These are phyloP conservation scores for Tachystola acroxantha DNA, from an alignment of 2,888 invertebrate genomes.

Conservation along the genomic window DNA sequence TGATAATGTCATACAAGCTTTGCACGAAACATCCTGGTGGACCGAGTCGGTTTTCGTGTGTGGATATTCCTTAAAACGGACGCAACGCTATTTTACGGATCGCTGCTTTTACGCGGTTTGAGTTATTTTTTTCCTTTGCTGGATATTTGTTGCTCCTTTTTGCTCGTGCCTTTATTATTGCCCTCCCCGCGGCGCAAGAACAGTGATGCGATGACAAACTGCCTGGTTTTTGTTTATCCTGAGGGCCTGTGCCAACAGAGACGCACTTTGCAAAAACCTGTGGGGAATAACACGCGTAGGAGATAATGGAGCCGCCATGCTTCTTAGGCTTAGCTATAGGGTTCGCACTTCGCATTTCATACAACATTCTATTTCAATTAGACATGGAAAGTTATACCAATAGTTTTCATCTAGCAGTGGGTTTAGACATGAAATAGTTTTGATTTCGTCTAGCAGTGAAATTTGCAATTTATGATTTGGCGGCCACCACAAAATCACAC, in stretches of 20 bases:
- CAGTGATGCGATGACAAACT: background rate
- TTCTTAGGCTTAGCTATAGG: too few relatives aligned
- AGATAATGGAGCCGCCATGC: too few relatives aligned
- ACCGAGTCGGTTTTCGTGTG: constrained; percentile 5
- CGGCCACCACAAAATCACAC: too few relatives aligned
- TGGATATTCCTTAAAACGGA: constrained; percentile 32
- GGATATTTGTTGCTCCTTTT: constrained; percentile 4
- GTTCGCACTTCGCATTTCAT: too few relatives aligned
- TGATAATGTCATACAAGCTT: background rate
- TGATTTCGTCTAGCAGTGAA: too few relatives aligned
- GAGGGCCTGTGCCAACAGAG: background rate
- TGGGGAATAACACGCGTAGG: too few relatives aligned
- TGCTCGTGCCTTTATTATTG: constrained; percentile 3
- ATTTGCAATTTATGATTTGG: too few relatives aligned
- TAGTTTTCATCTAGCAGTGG: too few relatives aligned
- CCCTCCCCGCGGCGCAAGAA: background rate
- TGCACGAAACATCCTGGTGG: background rate
- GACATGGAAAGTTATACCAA: too few relatives aligned
- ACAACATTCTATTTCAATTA: too few relatives aligned
- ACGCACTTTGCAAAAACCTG: background rate
- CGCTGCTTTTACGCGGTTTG: constrained; percentile 33
- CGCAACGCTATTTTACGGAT: constrained; percentile 43
- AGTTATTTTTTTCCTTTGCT: constrained; percentile 28
- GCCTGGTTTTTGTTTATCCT: background rate
- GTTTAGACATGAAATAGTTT: too few relatives aligned